Conservation (phyloP, 2,888 invertebrate species). For the Leucozona laternaria region DNA sequence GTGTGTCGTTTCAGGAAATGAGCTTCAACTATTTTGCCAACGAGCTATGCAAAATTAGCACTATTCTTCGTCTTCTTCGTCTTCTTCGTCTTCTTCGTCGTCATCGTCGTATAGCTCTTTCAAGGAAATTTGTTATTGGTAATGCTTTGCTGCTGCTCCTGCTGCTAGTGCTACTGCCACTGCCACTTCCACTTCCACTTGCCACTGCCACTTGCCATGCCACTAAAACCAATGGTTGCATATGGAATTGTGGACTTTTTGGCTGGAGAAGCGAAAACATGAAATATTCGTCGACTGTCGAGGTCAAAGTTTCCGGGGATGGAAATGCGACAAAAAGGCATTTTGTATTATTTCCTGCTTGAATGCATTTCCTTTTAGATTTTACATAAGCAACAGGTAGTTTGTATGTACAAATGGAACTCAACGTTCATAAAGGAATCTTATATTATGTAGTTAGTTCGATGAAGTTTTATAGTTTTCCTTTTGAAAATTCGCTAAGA, state of each 20-base stretch:
- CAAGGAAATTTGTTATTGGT: neutral
- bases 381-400: constrained; percentile 57
- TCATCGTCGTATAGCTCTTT: neutral
- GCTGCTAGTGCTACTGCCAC: neutral
- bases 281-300: constrained; percentile 35
- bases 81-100: neutral
- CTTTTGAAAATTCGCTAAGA: neutral
- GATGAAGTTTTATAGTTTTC: neutral
- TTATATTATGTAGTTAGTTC: neutral
- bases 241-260: neutral
- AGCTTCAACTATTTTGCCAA: constrained; percentile 69
- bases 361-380: neutral
- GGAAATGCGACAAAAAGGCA: constrained; percentile 31
- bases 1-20: constrained; percentile 54
- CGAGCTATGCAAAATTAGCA: constrained; percentile 69
- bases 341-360: constrained; percentile 12
- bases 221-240: neutral
- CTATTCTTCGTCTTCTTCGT: constrained; percentile 45
- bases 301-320: constrained; percentile 5
- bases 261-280: constrained; percentile 36
- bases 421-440: neutral
- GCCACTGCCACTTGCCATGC: neutral
- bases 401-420: neutral
- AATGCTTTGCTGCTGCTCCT: neutral
- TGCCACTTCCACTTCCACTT: neutral